These are phyloP conservation scores for Paratrypauchen microcephalus DNA, from an alignment of 2,797 vertebrate genomes.

Conservation along the genomic window DNA sequence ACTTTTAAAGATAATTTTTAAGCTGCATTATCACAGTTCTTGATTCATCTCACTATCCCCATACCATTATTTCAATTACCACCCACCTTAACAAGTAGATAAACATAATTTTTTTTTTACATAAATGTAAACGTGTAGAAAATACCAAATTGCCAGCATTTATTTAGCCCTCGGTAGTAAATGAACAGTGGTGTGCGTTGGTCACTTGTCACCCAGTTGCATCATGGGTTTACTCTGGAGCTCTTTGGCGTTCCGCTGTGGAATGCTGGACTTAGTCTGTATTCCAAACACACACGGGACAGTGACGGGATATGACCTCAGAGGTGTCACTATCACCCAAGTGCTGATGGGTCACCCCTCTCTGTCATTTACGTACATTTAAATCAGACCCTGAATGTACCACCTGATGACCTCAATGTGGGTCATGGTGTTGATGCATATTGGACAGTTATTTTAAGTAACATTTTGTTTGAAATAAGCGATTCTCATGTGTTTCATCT, in stretches of 20 bases:
- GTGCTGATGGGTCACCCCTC: constrained; percentile 16
- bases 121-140: neutral
- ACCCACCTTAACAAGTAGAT: neutral
- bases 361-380: constrained; percentile 10
- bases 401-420: neutral
- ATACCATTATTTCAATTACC: neutral
- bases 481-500: no score
- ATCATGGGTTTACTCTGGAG: constrained; percentile 11
- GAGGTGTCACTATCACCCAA: constrained; percentile 18
- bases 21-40: no score
- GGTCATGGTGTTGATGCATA: neutral
- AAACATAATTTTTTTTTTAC: neutral
- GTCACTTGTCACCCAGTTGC: constrained; percentile 1
- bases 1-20: no score
- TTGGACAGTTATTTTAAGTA: no score
- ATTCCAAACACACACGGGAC: constrained; percentile 17
- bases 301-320: constrained; percentile 59
- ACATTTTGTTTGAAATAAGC: no score
- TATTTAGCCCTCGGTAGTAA: neutral
- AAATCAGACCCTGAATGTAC: neutral
- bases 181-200: neutral
- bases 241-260: constrained; percentile 47
- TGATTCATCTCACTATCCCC: neutral
- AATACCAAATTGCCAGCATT: neutral
- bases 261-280: constrained; percentile 52